These are phyloP conservation scores for Pomacea canaliculata DNA, from an alignment of 2,888 invertebrate species.

Conservation along the genomic window DNA sequence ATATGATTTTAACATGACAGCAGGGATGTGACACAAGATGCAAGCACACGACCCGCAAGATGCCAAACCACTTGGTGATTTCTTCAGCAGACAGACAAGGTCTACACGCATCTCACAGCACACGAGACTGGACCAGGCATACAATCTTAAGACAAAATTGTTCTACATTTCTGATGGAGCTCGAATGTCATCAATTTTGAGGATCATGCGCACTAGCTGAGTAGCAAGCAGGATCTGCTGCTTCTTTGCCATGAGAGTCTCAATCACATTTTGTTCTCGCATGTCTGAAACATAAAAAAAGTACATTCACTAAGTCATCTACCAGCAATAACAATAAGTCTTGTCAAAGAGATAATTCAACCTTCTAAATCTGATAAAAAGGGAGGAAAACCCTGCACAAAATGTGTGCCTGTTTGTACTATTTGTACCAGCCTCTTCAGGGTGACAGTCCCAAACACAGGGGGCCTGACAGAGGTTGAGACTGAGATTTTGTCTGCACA, in stretches of 20 bases:
- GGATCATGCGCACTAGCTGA: slow-evolving; percentile 98
- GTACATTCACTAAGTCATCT: no score
- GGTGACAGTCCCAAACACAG: slow-evolving; percentile 13
- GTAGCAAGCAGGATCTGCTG: slow-evolving; percentile 97
- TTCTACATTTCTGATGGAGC: slow-evolving; percentile 48
- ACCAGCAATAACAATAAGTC: no score
- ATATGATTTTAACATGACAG: no score
- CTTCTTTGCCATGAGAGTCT: slow-evolving; percentile 95
- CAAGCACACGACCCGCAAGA: no score
- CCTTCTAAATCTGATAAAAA: not conserved
- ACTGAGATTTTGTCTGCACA: slow-evolving; percentile 17
- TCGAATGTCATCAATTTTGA: slow-evolving; percentile 98
- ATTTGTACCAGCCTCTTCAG: slow-evolving; percentile 21
- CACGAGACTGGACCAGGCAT: no score
- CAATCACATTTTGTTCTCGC: slow-evolving; percentile 94
- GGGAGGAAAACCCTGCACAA: no score
- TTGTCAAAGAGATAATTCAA: not conserved
- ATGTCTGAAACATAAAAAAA: slow-evolving; percentile 78
- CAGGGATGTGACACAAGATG: no score
- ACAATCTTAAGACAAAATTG: no score
- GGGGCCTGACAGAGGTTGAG: slow-evolving; percentile 24
- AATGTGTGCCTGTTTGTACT: no score
- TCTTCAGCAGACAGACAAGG: no score
- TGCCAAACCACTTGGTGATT: no score
- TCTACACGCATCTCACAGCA: no score